Conservation (phyloP, 1,140 invertebrate species). For the Drosophila parabipectinata region DNA sequence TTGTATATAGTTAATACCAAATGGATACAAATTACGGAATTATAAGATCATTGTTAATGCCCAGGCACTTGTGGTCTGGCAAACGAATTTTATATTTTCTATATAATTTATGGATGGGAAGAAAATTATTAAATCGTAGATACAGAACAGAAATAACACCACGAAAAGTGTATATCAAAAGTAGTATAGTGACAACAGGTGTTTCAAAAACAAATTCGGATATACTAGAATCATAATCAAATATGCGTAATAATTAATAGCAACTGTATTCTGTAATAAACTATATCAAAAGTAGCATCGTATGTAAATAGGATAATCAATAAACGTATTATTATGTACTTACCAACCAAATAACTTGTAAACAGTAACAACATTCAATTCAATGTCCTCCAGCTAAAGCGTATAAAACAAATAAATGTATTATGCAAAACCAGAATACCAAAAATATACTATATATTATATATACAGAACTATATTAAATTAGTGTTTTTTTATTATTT, state of each 20-base stretch:
- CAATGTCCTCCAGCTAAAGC: conserved; percentile 78
- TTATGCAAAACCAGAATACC: conserved; percentile 61
- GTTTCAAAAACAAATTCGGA: conserved; percentile 72
- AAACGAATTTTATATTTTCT: conserved; percentile 56
- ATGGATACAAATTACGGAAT: conserved; percentile 49
- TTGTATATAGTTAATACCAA: conserved; percentile 72
- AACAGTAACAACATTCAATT: conserved; percentile 79
- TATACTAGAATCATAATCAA: conserved; percentile 46
- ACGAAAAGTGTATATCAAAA: conserved; percentile 60
- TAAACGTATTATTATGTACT: conserved; percentile 40
- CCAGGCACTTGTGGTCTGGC: conserved; percentile 1
- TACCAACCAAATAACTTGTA: conserved; percentile 56
- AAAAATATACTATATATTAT: conserved; percentile 44
- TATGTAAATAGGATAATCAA: conserved; percentile 71
- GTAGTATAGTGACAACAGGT: conserved; percentile 71
- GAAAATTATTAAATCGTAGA: conserved; percentile 14
- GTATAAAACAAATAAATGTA: conserved; percentile 70
- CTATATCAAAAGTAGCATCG: conserved; percentile 63
- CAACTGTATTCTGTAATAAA: conserved; percentile 27
- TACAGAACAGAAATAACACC: conserved; percentile 35
- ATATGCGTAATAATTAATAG: conserved; percentile 54
- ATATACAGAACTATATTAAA: conserved; percentile 29
- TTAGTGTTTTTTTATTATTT: conserved; percentile 6
- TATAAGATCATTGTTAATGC: conserved; percentile 51
- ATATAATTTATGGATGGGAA: conserved; percentile 39